Conservation (phyloP, 2,113 vertebrate species). For the Piaya cayana region DNA sequence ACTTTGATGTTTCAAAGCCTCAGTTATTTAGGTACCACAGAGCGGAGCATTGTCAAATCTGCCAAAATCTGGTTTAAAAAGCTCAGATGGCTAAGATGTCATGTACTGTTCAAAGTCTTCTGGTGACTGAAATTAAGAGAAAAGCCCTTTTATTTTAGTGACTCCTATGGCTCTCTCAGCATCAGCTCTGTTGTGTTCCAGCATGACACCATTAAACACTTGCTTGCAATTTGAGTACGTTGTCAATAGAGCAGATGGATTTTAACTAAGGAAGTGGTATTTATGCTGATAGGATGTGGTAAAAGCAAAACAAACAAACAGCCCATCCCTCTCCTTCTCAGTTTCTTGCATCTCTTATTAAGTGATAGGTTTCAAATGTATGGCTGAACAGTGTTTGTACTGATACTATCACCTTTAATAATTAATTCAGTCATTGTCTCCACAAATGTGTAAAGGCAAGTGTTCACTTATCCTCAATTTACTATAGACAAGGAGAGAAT, state of each 20-base stretch:
- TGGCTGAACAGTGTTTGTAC: background rate
- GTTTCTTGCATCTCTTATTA: constrained; percentile 29
- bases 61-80: constrained; percentile 73
- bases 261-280: constrained; percentile 42
- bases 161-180: constrained; percentile 61
- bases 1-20: constrained; percentile 82
- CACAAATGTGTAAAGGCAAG: background rate
- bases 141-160: constrained; percentile 69
- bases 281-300: constrained; percentile 39
- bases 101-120: constrained; percentile 75
- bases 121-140: constrained; percentile 75
- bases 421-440: constrained; percentile 3
- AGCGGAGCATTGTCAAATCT: constrained; percentile 70
- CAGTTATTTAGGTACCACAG: constrained; percentile 79
- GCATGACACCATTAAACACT: constrained; percentile 60
- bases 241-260: constrained; percentile 57
- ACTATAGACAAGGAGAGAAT: background rate
- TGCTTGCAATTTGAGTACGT: constrained; percentile 63
- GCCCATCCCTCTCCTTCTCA: accelerated
- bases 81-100: constrained; percentile 69
- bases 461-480: background rate
- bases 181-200: constrained; percentile 50
- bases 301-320: constrained; percentile 13
- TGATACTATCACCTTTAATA: background rate
- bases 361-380: constrained; percentile 3